Evolutionary conservation across 2,113 vertebrate genomes (phyloP).

Genomic region (Amphilophus citrinellus): DNA sequence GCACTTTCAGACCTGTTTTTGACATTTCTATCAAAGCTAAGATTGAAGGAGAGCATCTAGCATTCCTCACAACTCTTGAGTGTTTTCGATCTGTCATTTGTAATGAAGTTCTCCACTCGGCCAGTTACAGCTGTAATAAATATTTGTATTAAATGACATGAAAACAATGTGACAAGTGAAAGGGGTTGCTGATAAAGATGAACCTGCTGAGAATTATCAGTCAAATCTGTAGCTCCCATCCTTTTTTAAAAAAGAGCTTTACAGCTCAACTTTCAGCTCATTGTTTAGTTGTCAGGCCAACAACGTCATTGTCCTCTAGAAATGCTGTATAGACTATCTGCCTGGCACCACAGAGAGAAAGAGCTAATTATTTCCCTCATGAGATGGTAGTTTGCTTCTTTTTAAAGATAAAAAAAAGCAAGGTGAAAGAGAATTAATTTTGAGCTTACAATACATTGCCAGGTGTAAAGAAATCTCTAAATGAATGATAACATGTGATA

Average conservation of each 20-base stretch:
- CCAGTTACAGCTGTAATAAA: not conserved
- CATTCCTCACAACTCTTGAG: not conserved
- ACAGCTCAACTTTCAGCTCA: not conserved
- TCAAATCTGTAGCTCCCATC: not conserved
- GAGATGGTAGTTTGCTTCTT: not conserved
- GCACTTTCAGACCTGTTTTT: conserved; percentile 10
- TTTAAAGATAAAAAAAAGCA: not conserved
- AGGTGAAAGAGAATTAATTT: not conserved
- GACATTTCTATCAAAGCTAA: conserved; percentile 30
- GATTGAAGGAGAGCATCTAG: not conserved
- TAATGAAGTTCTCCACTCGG: not conserved
- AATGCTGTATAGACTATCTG: not conserved
- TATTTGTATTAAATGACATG: not conserved
- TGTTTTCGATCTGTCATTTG: conserved; percentile 7
- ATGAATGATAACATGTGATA: not conserved
- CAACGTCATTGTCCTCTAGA: conserved; percentile 10
- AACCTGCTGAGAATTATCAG: not conserved
- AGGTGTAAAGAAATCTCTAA: not conserved
- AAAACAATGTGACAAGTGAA: conserved; percentile 8
- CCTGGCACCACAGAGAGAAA: conserved; percentile 6
- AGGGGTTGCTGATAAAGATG: not conserved
- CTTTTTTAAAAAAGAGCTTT: not conserved
- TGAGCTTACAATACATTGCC: not conserved
- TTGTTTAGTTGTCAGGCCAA: not conserved
- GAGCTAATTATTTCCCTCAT: not conserved